phyloP scores from a whole-genome alignment of 2,797 vertebrate species.

The Helostoma temminkii region DNA sequence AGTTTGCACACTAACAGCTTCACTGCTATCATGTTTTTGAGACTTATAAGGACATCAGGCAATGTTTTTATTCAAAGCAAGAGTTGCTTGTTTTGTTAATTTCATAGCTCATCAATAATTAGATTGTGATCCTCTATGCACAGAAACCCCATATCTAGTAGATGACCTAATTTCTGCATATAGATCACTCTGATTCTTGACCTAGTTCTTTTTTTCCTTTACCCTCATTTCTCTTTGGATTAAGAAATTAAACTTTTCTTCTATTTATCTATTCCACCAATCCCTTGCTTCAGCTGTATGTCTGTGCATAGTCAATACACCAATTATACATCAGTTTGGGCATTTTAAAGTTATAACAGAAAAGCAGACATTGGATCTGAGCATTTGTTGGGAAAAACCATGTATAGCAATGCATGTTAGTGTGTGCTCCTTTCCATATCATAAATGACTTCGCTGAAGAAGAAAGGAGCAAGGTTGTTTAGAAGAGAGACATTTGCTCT shows the following conservation, averaged over 20 bases:
- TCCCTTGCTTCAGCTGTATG: conserved; percentile 30
- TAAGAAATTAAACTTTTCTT: conserved; percentile 29
- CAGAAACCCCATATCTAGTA: conserved; percentile 14
- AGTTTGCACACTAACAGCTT: conserved; percentile 20
- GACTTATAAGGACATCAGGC: conserved; percentile 5
- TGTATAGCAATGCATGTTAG: not conserved
- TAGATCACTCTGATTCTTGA: conserved; percentile 37
- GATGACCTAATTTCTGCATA: conserved; percentile 52
- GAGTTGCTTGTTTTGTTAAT: not conserved
- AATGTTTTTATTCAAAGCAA: conserved; percentile 3
- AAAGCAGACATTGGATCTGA: conserved; percentile 34
- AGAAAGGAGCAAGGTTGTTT: conserved; percentile 36
- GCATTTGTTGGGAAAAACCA: conserved; percentile 24
- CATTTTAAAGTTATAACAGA: conserved; percentile 44
- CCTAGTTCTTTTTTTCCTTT: conserved; percentile 47
- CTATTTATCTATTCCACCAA: conserved; percentile 26
- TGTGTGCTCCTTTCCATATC: conserved; percentile 5
- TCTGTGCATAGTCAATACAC: conserved; percentile 45
- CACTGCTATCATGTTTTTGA: conserved; percentile 7
- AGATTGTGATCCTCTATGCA: conserved; percentile 3
- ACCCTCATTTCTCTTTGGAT: conserved; percentile 24
- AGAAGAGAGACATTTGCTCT: conserved; percentile 15
- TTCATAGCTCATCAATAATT: no score
- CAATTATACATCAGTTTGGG: conserved; percentile 68
- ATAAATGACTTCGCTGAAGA: conserved; percentile 29